Percentiles rank a stretch among this genome's conserved stretches.
Conservation (phyloP, 2,888 invertebrate species). For the Melanostoma scalare region DNA sequence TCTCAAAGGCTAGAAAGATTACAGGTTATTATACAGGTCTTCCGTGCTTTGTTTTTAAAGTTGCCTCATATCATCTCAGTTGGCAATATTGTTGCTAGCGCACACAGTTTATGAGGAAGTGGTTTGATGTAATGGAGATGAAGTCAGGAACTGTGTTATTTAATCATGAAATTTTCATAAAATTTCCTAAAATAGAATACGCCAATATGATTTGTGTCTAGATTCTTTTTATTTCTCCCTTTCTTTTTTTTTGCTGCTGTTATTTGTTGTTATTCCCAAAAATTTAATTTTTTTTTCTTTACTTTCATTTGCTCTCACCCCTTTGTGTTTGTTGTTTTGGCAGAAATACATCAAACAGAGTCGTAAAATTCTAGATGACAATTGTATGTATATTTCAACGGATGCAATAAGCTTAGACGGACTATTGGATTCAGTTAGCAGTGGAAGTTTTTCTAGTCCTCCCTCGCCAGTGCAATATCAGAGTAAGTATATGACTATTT, state of each 20-base stretch:
- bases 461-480: conserved; percentile 76
- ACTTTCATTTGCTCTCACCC: background rate
- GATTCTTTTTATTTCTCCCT: background rate
- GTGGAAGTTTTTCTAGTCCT: conserved; percentile 77
- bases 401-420: conserved; percentile 78
- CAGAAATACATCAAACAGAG: conserved; percentile 74
- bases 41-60: too few relatives aligned
- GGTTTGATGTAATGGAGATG: conserved; percentile 11
- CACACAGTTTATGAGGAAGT: background rate
- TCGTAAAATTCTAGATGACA: conserved; percentile 65
- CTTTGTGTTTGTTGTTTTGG: conserved; percentile 45
- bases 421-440: conserved; percentile 77
- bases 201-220: conserved; percentile 37
- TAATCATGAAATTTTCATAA: conserved; percentile 51
- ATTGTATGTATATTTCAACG: conserved; percentile 75
- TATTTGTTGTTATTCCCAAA: conserved; percentile 9
- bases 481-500: conserved; percentile 70
- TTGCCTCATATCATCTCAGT: background rate
- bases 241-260: background rate
- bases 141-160: conserved; percentile 54
- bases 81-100: background rate
- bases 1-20: too few relatives aligned
- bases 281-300: conserved; percentile 11
- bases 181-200: conserved; percentile 42
- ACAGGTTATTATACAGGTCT: too few relatives aligned